phyloP scores from a whole-genome alignment of 1,140 invertebrate genomes.

The Conopomorpha cramerella region DNA sequence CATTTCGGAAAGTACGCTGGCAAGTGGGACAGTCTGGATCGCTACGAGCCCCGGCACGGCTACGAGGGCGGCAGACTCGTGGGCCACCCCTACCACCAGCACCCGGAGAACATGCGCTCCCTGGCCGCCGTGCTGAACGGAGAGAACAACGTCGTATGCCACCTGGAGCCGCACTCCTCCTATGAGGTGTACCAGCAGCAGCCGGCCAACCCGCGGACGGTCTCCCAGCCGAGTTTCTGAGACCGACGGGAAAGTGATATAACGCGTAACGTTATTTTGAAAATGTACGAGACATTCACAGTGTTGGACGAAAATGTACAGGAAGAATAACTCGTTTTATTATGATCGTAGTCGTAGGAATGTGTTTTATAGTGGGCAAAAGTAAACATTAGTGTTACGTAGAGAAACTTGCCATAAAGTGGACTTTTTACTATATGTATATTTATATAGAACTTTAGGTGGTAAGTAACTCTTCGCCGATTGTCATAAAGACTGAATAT shows the following conservation, averaged over 20 bases:
- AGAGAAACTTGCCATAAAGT: slow-evolving; percentile 53
- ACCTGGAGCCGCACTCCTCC: slow-evolving; percentile 70
- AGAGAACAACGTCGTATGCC: slow-evolving; percentile 79
- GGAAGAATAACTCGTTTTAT: slow-evolving; percentile 44
- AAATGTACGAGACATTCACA: no score
- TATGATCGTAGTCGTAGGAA: slow-evolving; percentile 41
- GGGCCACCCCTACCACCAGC: slow-evolving; percentile 39
- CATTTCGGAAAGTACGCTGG: slow-evolving; percentile 56
- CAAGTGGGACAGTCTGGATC: slow-evolving; percentile 65
- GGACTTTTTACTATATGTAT: slow-evolving; percentile 36
- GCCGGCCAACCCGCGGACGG: slow-evolving; percentile 58
- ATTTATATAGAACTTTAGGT: slow-evolving; percentile 33
- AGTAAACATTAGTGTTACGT: slow-evolving; percentile 39
- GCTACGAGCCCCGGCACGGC: slow-evolving; percentile 47
- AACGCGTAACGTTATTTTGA: no score
- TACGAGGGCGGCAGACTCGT: slow-evolving; percentile 51
- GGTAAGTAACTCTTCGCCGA: no score
- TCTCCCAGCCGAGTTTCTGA: slow-evolving; percentile 62
- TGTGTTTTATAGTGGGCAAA: slow-evolving; percentile 24
- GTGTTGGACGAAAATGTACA: slow-evolving; percentile 22
- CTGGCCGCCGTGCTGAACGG: slow-evolving; percentile 79
- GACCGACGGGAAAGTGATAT: no score
- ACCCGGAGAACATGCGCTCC: slow-evolving; percentile 64
- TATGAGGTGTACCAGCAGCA: slow-evolving; percentile 59
- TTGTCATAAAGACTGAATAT: no score